Evolutionary conservation across 2,888 invertebrate genomes (phyloP).

Genomic region (Lottia gigantea): DNA sequence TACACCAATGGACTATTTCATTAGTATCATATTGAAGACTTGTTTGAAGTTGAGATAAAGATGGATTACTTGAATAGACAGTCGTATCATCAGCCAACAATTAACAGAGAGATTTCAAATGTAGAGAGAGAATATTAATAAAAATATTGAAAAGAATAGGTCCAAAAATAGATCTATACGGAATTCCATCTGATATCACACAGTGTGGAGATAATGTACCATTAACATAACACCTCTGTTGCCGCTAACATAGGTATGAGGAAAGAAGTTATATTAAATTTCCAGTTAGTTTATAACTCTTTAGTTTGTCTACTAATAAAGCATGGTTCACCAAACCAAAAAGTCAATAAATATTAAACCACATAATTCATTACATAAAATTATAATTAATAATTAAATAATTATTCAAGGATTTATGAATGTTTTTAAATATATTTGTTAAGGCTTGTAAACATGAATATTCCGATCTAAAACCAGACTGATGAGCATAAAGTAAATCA

Average conservation of each 20-base stretch:
- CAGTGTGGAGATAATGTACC: neutral
- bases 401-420: neutral
- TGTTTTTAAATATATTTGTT: neutral
- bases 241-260: neutral
- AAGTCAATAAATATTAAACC: neutral
- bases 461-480: neutral
- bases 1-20: neutral
- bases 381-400: too few relatives aligned
- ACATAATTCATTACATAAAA: slow-evolving; percentile 1
- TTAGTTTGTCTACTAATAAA: neutral
- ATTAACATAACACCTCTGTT: neutral
- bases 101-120: neutral
- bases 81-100: neutral
- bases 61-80: neutral
- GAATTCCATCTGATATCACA: neutral
- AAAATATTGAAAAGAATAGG: neutral
- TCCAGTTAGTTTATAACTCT: neutral
- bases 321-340: neutral
- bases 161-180: neutral
- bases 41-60: neutral
- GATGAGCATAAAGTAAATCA: neutral
- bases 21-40: neutral
- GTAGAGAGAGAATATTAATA: neutral
- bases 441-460: neutral
- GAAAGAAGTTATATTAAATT: neutral